Evolutionary conservation across 1,140 invertebrate genomes (phyloP), one percentile per base, ranked within the genome.

Genomic region (Coptotermes formosanus): DNA sequence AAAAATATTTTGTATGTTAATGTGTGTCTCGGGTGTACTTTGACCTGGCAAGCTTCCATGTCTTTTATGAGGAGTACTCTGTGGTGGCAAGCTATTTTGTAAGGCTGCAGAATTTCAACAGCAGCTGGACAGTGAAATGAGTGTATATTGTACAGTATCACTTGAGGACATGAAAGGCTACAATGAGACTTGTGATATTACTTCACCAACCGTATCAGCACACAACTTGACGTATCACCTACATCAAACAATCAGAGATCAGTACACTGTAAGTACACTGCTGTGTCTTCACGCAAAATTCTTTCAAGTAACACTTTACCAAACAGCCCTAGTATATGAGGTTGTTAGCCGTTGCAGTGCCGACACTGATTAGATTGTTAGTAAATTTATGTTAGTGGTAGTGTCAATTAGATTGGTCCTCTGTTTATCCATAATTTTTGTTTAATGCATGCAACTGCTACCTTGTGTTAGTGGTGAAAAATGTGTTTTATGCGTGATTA

Each of bases 31-130:
- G 97, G 93, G 93, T 97, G 84, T 94, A 95, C 89, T 97, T 94
- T 88, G 96, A 97, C 90, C 91, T 97, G 9, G 95, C 95, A 19
- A 94, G 94, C 55, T 97, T 95, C 91, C 94, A 95, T 90, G 95
- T 97, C 86, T 95, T 96, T 88, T 94, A 94, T 89, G 96, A 96
- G 88, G 94, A 96, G 89, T 96, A 97, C 91, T 90, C 93, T 87
- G 90, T 93, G 87, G 96, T 96, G 94, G 93, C 85, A 91, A 94
- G 88, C 94, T 95, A 88, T 95, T 96, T n/a, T 48, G n/a, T 7
- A 86, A 64, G 64, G 83, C 75, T 38, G 21, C 44, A 48, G 16
- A 45, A 23, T n/a, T 86, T 25, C 30, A 23, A 16, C 38, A 69
- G 48, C 44, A 64, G 45, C 69, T 86, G 82, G 45, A 64, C 32